Base-by-base conservation (phyloP, 2,888 invertebrate species). In the Holacanthella duospinosa region DNA sequence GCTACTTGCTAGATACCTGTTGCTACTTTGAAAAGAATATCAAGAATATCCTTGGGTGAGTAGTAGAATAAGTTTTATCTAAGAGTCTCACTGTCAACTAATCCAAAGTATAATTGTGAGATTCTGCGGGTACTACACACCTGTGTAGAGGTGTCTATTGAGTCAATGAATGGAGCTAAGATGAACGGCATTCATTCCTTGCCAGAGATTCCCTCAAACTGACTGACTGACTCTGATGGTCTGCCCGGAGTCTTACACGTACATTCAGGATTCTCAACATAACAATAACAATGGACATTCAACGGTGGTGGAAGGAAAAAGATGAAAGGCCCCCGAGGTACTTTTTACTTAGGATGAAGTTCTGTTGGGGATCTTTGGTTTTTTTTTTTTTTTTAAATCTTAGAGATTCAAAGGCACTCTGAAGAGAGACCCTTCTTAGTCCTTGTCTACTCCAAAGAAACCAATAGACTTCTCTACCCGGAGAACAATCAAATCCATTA, bases 161-260 rank as follows among this genome's bases (percentile, higher is more conserved):
- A 9, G 48, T 21, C 21, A 48, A 48, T 48, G 48, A 48, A 48
- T 36, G 36, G 48, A 48, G 4, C 4, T 9, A 21, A 21, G n/a
- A 21, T 4, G 12, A 4, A 21, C 6, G 48, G 21, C 12, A 4
- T 48, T 9, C 4, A 48, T 48, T n/a, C 48, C 12, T 21, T 21
- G 48, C 48, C 48, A 48, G n/a, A 48, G 48, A 48, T 48, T n/a
- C n/a, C 4, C 48, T 48, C 21, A 9, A 48, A 48, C 48, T 48
- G 48, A 48, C 48, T 48, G 16, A 4, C n/a, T 21, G 48, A 9
- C 4, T 4, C 19, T 9, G 16, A 9, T 36, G 36, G 6, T 48
- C 48, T 48, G 48, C 48, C 48, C 48, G 48, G 48, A 48, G 48
- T n/a, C 12, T n/a, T 48, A 48, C 48, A 48, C 48, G 48, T 9